Base-by-base conservation (phyloP, 2,113 vertebrate genomes). In the Cettia cetti region DNA sequence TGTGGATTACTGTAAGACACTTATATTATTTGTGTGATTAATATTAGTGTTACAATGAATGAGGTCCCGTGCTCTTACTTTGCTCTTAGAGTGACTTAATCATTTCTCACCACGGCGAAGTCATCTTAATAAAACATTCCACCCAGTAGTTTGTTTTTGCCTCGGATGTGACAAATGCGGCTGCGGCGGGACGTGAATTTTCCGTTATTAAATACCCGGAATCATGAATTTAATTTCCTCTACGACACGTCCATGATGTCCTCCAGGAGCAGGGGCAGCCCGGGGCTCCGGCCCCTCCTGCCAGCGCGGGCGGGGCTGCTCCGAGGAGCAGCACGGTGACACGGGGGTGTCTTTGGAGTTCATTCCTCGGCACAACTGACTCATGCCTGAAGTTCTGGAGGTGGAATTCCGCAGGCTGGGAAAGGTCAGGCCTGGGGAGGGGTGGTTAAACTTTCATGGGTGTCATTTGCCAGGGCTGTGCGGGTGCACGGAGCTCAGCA, bases 21-120 rank as follows among this genome's bases (percentile, higher is more conserved):
- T 98, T 97, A 98, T 98, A 98, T 98, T 98, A 98, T 98, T 98
- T 98, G 92, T 97, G 95, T 98, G 98, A 98, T 97, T 99, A 98
- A 99, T 98, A 98, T 98, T 97, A 97, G 96, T 86, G 82, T 96
- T 98, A 97, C 93, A 97, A 95, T 95, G 97, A 98, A 97, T 97
- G 97, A 98, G 97, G 97, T 98, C 97, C 97, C 97, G 95, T 92
- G 97, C 93, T 97, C 97, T 97, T 97, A 97, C 98, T 98, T 98
- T 97, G 97, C 98, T 98, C 98, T 98, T 94, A 90, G 91, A 98
- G 97, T 90, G 96, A 97, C 98, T 98, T 97, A 98, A 98, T 98
- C 96, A 98, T 98, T 98, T 97, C 97, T 98, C 98, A 97, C 94
- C 97, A 96, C 83, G 96, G 94, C 90, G 71, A 95, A 97, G 97